Percentiles rank a stretch among this genome's conserved stretches.
phyloP scores from a whole-genome alignment of 2,888 invertebrate genomes.

The Dugesia japonica region DNA sequence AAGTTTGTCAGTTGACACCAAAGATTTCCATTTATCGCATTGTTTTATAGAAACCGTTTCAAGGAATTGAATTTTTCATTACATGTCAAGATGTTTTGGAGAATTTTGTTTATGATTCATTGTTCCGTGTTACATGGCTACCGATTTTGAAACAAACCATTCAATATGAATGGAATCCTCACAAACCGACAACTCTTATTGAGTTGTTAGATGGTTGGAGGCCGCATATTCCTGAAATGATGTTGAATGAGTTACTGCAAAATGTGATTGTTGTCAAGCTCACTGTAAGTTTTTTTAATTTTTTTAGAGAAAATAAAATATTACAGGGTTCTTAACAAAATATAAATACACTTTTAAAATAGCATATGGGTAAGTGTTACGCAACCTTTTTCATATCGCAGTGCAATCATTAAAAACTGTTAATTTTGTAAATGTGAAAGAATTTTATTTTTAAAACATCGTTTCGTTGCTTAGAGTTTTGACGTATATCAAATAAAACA shows the following conservation, averaged over 20 bases:
- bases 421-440: too few species aligned
- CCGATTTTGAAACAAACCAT: conserved; percentile 25
- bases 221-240: conserved; percentile 64
- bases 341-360: too few species aligned
- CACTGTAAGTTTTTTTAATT: background rate
- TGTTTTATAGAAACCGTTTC: background rate
- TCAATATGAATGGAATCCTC: conserved; percentile 60
- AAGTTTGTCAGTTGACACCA: too few species aligned
- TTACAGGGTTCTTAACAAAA: too few species aligned
- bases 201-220: conserved; percentile 66
- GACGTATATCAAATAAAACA: too few species aligned
- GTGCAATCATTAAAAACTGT: background rate
- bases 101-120: conserved; percentile 22
- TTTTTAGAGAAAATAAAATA: too few species aligned
- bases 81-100: conserved; percentile 4
- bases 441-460: too few species aligned
- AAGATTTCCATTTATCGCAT: too few species aligned
- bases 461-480: too few species aligned
- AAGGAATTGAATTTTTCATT: conserved; percentile 10
- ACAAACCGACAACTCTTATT: conserved; percentile 63
- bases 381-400: too few species aligned
- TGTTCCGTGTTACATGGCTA: conserved; percentile 28
- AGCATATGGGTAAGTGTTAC: too few species aligned
- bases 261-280: conserved; percentile 17
- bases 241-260: conserved; percentile 61